Evolutionary conservation across 2,113 vertebrate species (phyloP), one percentile per base, ranked within the genome.

Genomic region (Dasyurus viverrinus): DNA sequence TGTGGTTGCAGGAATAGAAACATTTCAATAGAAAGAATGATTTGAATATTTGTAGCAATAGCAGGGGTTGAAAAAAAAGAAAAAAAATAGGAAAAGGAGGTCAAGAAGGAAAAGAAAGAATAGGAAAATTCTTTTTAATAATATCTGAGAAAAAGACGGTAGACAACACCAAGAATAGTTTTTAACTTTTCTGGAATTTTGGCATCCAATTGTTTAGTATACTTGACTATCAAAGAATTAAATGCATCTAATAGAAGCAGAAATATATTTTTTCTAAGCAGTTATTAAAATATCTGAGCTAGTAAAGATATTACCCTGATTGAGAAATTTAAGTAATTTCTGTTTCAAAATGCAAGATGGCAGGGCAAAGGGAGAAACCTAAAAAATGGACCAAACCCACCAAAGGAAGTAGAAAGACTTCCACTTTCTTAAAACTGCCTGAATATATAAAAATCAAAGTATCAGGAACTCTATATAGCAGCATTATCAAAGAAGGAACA

Each of bases 21-120:
- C 90, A 25, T 94, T 52, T 84, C 9, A 46, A 48, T 22, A n/a
- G 50, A 92, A 95, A 94, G 14, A 95, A 94, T 89, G 54, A 16
- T 24, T 8, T 89, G 7, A 95, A 57, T 92, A 48, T 48, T 8
- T 84, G 19, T 23, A 84, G 36, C 16, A 84, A 19, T 22, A 42
- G 23, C 8, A 42, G 68, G 22, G 42, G 22, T 42, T 42, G 19
- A 84, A 84, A 42, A n/a, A n/a, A 19, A 84, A 84, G 68, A 48
- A 48, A 84, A 42, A 48, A 84, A 42, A 84, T n/a, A 42, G 19
- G 68, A 84, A 3, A 5, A 8, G 68, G 0, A 42, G 7, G 19
- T 42, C 0, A 3, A 48, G 5, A 48, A 54, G 54, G 16, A 2
- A 1, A 42, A 22, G 36, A 12, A 68, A n/a, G 36, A 76, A 48